A percentile compares a stretch with the other conserved stretches of the same genome.
phyloP scores from a whole-genome alignment of 1,140 invertebrate species.

The Cotesia chilonis region DNA sequence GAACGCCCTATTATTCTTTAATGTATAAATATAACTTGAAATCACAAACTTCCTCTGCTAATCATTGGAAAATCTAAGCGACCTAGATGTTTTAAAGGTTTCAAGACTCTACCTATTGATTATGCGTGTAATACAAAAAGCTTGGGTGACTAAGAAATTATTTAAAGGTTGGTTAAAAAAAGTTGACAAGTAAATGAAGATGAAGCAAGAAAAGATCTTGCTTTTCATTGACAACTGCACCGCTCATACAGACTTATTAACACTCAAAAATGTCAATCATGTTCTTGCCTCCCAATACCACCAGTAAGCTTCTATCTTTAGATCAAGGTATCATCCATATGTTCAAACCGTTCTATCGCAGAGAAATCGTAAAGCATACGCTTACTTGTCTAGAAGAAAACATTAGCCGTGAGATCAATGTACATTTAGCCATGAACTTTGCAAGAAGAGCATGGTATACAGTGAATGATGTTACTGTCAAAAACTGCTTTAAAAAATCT shows the following conservation, averaged over 20 bases:
- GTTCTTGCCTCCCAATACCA: conserved; percentile 64
- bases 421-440: conserved; percentile 44
- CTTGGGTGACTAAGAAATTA: conserved; percentile 64
- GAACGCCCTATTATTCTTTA: conserved; percentile 34
- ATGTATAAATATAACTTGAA: conserved; percentile 31
- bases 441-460: conserved; percentile 43
- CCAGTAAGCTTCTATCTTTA: conserved; percentile 62
- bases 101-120: conserved; percentile 55
- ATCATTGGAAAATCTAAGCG: conserved; percentile 40
- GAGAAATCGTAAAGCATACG: conserved; percentile 44
- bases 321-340: conserved; percentile 63
- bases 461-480: conserved; percentile 43
- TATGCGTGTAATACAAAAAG: conserved; percentile 63
- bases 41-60: conserved; percentile 48
- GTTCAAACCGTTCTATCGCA: conserved; percentile 49
- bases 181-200: conserved; percentile 40
- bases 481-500: conserved; percentile 47
- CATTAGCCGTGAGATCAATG: conserved; percentile 38
- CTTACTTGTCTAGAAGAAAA: conserved; percentile 49
- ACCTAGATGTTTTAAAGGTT: conserved; percentile 64
- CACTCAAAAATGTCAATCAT: conserved; percentile 56
- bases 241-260: conserved; percentile 36
- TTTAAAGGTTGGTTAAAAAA: conserved; percentile 46
- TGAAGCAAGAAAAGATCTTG: conserved; percentile 43
- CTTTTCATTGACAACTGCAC: conserved; percentile 44